phyloP scores from a whole-genome alignment of 2,888 invertebrate genomes.

The Oxytorus armatus region DNA sequence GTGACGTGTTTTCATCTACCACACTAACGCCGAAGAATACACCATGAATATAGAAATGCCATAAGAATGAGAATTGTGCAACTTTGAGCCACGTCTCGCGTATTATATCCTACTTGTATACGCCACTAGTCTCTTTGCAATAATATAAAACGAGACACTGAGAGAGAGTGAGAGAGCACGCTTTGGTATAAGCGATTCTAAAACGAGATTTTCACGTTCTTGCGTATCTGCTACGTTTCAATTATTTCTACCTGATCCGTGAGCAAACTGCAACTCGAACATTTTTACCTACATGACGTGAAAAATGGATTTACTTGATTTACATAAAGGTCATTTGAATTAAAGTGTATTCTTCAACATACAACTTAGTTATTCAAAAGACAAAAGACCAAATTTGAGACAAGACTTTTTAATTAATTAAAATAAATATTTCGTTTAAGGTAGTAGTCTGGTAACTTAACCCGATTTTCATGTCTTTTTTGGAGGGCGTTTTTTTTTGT shows the following conservation, averaged over 20 bases:
- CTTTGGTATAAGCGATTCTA: conserved; percentile 23
- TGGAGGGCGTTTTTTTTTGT: too few species aligned
- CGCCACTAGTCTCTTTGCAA: conserved; percentile 7
- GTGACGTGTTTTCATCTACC: conserved; percentile 36
- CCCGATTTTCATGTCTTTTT: too few species aligned
- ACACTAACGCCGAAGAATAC: not conserved
- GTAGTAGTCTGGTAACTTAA: too few species aligned
- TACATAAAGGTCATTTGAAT: not conserved
- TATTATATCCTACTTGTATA: conserved; percentile 14
- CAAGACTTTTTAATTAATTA: too few species aligned
- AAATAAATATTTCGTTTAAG: too few species aligned
- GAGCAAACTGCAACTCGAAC: conserved; percentile 2
- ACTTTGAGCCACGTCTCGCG: conserved; percentile 38
- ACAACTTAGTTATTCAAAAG: not conserved
- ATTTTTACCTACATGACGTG: not conserved
- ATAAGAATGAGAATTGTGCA: conserved; percentile 29
- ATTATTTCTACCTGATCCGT: conserved; percentile 30
- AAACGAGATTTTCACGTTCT: conserved; percentile 45
- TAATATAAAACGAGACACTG: conserved; percentile 43
- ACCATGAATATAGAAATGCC: not conserved
- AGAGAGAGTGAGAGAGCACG: conserved; percentile 15
- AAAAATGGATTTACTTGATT: not conserved
- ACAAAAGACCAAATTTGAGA: not conserved
- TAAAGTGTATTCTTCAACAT: too few species aligned
- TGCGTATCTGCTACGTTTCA: not conserved